Evolutionary conservation across 2,113 vertebrate species (phyloP).

Genomic region (Mugil cephalus): DNA sequence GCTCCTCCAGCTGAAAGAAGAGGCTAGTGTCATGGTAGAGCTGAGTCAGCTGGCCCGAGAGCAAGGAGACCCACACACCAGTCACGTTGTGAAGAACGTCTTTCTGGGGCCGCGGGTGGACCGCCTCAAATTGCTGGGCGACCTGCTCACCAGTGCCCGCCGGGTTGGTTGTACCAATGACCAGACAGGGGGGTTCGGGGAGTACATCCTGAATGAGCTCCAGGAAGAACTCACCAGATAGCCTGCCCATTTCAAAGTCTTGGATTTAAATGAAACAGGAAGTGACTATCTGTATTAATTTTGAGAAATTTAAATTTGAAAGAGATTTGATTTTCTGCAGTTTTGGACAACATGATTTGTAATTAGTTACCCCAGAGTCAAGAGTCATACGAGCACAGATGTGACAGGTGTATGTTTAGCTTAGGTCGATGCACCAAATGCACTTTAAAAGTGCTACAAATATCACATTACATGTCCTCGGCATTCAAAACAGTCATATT

Average conservation of each 20-base stretch:
- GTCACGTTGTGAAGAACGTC: slow-evolving; percentile 81
- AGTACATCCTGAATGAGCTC: slow-evolving; percentile 84
- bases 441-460: no score
- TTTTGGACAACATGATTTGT: no score
- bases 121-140: slow-evolving; percentile 84
- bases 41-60: slow-evolving; percentile 79
- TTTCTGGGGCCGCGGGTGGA: slow-evolving; percentile 79
- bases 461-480: no score
- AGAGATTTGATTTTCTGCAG: no score
- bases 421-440: no score
- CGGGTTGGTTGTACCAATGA: slow-evolving; percentile 81
- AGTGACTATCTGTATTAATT: no score
- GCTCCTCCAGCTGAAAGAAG: slow-evolving; percentile 82
- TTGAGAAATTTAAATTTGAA: no score
- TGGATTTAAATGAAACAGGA: no score
- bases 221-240: slow-evolving; percentile 76
- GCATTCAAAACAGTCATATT: no score
- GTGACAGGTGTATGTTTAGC: no score
- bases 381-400: no score
- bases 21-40: slow-evolving; percentile 80
- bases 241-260: no score
- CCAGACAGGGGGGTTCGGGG: slow-evolving; percentile 79
- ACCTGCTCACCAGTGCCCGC: slow-evolving; percentile 83
- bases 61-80: slow-evolving; percentile 79
- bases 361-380: not conserved